Evolutionary conservation across 1,140 invertebrate species (phyloP).

Genomic region (Drosophila yakuba): DNA sequence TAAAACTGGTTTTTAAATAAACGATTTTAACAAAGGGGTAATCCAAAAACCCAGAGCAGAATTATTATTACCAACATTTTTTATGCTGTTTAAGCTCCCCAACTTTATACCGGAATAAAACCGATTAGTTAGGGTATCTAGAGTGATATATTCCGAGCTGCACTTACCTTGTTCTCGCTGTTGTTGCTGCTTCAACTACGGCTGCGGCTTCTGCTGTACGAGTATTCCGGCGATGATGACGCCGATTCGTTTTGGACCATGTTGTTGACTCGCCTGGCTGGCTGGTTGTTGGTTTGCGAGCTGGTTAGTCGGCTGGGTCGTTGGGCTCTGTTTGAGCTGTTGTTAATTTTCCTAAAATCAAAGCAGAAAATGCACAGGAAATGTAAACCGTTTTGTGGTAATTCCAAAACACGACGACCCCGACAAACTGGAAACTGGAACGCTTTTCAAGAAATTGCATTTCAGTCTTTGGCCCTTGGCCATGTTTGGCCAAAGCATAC

Average conservation of each 20-base stretch:
- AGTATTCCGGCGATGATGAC: conserved; percentile 70
- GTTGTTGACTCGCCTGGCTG: conserved; percentile 73
- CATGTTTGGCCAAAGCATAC: conserved; percentile 43
- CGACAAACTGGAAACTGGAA: conserved; percentile 38
- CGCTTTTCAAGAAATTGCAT: conserved; percentile 65
- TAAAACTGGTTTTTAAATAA: no score
- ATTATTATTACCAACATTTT: no score
- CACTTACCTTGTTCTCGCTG: conserved; percentile 39
- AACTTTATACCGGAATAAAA: no score
- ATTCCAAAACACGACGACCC: conserved; percentile 34
- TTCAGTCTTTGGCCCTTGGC: conserved; percentile 32
- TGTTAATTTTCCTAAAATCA: conserved; percentile 83
- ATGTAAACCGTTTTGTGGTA: conserved; percentile 75
- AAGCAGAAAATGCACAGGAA: conserved; percentile 81
- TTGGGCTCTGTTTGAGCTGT: conserved; percentile 70
- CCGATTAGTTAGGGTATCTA: conserved; percentile 16
- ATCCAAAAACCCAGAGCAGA: no score
- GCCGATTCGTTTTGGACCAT: conserved; percentile 80
- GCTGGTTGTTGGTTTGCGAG: conserved; percentile 43
- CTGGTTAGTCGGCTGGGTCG: conserved; percentile 55
- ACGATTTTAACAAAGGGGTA: no score
- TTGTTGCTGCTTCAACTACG: conserved; percentile 53
- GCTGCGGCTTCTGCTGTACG: conserved; percentile 48
- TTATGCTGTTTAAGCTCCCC: no score
- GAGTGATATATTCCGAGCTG: not conserved